A percentile compares a stretch with the other conserved stretches of the same genome.
Conservation (phyloP, 2,888 invertebrate genomes). For the Rhingia rostrata region DNA sequence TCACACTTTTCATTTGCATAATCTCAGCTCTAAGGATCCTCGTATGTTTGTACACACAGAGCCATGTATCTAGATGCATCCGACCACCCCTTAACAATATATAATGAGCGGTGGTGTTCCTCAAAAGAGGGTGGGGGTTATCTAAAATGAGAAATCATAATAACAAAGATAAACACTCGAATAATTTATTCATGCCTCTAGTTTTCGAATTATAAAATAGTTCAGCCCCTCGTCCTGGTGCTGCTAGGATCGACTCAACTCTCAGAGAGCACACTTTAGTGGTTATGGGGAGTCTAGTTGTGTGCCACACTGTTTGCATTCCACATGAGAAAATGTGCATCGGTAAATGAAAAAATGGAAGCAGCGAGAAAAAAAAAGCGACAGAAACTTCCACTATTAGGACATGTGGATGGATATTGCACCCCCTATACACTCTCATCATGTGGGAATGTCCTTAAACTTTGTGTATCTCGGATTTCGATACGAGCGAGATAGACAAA, state of each 20-base stretch:
- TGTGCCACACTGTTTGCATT: slow-evolving; percentile 54
- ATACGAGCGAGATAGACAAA: slow-evolving; percentile 14
- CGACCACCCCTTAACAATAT: background rate
- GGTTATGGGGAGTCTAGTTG: slow-evolving; percentile 45
- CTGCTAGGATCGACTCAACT: slow-evolving; percentile 31
- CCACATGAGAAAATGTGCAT: slow-evolving; percentile 69
- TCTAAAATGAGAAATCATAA: slow-evolving; percentile 74
- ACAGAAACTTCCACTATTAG: slow-evolving; percentile 51
- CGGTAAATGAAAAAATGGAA: slow-evolving; percentile 68
- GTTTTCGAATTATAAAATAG: slow-evolving; percentile 69
- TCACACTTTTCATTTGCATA: slow-evolving; percentile 72
- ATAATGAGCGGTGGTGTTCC: slow-evolving; percentile 20
- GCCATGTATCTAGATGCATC: slow-evolving; percentile 51
- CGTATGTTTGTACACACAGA: slow-evolving; percentile 61
- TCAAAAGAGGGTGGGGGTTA: slow-evolving; percentile 27
- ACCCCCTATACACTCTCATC: slow-evolving; percentile 48
- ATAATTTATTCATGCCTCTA: slow-evolving; percentile 73
- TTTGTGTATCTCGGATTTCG: slow-evolving; percentile 24
- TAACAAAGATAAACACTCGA: slow-evolving; percentile 74
- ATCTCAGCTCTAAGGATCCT: slow-evolving; percentile 68
- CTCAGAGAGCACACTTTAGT: slow-evolving; percentile 55
- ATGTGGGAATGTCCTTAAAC: slow-evolving; percentile 61
- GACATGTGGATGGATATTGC: slow-evolving; percentile 6
- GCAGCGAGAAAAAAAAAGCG: slow-evolving; percentile 2
- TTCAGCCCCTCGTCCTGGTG: slow-evolving; percentile 33